phyloP scores from a whole-genome alignment of 64 coral and sea anemone genomes.

The Dendrophyllia cribrosa region DNA sequence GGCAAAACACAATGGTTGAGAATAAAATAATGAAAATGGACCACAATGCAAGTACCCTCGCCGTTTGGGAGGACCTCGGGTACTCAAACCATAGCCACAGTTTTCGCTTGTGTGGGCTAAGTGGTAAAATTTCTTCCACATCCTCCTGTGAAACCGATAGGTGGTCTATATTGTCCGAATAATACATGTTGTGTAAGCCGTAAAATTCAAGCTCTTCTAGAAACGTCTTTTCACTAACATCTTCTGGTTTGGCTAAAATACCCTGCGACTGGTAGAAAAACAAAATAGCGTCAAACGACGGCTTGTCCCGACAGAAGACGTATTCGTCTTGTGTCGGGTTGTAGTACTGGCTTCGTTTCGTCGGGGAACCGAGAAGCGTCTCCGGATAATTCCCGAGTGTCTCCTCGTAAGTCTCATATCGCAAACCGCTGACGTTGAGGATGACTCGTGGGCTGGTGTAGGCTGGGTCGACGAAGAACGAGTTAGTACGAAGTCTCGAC shows the following conservation, averaged over 20 bases:
- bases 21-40: conserved; percentile 75
- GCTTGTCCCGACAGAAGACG: conserved; percentile 80
- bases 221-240: conserved; percentile 84
- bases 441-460: conserved; percentile 69
- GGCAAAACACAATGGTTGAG: conserved; percentile 89
- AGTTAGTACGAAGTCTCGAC: neutral
- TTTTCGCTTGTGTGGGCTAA: conserved; percentile 61
- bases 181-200: conserved; percentile 23
- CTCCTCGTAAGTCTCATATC: conserved; percentile 90
- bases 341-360: conserved; percentile 69
- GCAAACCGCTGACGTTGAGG: conserved; percentile 92
- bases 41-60: conserved; percentile 70
- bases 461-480: neutral
- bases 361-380: conserved; percentile 79
- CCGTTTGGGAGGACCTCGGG: conserved; percentile 75
- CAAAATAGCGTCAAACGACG: conserved; percentile 88
- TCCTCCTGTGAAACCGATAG: conserved; percentile 19
- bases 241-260: conserved; percentile 81
- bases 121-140: conserved; percentile 27
- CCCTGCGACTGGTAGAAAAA: conserved; percentile 95
- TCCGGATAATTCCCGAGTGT: conserved; percentile 90
- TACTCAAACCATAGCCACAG: conserved; percentile 87
- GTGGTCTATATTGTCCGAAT: neutral
- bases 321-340: conserved; percentile 71
- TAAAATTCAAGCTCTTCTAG: conserved; percentile 87